Evolutionary conservation across 2,797 vertebrate species (phyloP), one percentile per base, ranked within the genome.

Genomic region (Fistularia tabacaria): DNA sequence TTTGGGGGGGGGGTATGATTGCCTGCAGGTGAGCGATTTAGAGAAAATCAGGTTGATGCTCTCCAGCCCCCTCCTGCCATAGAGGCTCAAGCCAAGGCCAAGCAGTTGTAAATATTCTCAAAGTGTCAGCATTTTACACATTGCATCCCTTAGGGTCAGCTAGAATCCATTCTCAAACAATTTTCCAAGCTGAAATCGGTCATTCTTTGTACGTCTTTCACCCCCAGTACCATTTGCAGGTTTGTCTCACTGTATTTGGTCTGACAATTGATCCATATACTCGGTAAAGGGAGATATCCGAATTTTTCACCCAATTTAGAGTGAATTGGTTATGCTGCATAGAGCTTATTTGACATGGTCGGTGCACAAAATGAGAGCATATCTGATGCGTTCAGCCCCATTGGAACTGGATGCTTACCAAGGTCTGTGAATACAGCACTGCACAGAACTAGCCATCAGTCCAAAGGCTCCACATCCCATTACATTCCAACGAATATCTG

Each of bases 61-160:
- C 73, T 73, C 49, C 64, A 76, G 73, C 71, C 25, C 5, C 69
- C 71, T 12, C 67, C 62, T 51, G 60, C 77, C 42, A 37, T 56
- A 57, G 67, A 77, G 40, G 58, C 62, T 54, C 36, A 6, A 63
- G 77, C 76, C 85, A 83, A 86, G 81, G 79, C 85, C 69, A 62
- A 59, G 64, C 66, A 60, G 76, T 74, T 68, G 84, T 85, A 82
- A 70, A 81, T 89, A 83, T 81, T 81, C 66, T 68, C 48, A 49
- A 74, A 84, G 70, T 80, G 85, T 88, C 89, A 87, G 83, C 80
- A 46, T 76, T 89, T 89, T 87, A 69, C 70, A 71, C 73, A 74
- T 72, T 47, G 58, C 77, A 77, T 81, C 86, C 77, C 66, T 73
- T 59, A 47, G 63, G 55, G 59, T 66, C 8, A 6, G 36, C 60